phyloP scores from a whole-genome alignment of 2,113 vertebrate genomes.

The Herpetotheres cachinnans region DNA sequence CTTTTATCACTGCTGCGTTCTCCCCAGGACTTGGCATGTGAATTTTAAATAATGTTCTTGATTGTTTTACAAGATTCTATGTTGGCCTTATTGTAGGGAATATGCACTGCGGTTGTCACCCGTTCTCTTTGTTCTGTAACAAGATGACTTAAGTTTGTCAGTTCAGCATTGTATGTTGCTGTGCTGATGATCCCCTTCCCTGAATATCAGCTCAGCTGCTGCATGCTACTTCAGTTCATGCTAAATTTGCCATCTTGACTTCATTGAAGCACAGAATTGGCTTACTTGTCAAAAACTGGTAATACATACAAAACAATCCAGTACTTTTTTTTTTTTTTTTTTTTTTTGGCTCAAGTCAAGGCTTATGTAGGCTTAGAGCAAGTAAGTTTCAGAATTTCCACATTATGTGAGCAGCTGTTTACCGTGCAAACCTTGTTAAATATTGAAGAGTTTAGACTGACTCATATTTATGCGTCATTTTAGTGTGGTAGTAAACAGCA shows the following conservation, averaged over 20 bases:
- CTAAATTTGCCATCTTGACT: slow-evolving; percentile 74
- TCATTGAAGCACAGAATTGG: slow-evolving; percentile 73
- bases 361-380: slow-evolving; percentile 55
- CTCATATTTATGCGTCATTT: not conserved
- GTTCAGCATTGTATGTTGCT: slow-evolving; percentile 53
- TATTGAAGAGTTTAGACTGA: slow-evolving; percentile 34
- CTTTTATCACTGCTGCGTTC: not conserved
- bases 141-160: slow-evolving; percentile 53
- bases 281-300: slow-evolving; percentile 71
- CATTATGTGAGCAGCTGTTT: slow-evolving; percentile 63
- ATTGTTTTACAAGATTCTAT: slow-evolving; percentile 24
- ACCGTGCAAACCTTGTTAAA: slow-evolving; percentile 52
- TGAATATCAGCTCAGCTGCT: slow-evolving; percentile 67
- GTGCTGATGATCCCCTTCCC: slow-evolving; percentile 55
- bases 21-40: not conserved
- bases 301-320: slow-evolving; percentile 68
- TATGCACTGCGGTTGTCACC: not conserved
- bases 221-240: slow-evolving; percentile 52
- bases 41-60: not conserved
- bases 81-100: not conserved
- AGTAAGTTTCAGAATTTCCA: slow-evolving; percentile 57
- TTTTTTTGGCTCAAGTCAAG: slow-evolving; percentile 57
- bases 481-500: not conserved
- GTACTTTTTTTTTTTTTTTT: slow-evolving; percentile 49
- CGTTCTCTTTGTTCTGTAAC: slow-evolving; percentile 46